These are phyloP conservation scores for Ellobius talpinus DNA, from an alignment of 2,113 vertebrate genomes.

Conservation along the genomic window DNA sequence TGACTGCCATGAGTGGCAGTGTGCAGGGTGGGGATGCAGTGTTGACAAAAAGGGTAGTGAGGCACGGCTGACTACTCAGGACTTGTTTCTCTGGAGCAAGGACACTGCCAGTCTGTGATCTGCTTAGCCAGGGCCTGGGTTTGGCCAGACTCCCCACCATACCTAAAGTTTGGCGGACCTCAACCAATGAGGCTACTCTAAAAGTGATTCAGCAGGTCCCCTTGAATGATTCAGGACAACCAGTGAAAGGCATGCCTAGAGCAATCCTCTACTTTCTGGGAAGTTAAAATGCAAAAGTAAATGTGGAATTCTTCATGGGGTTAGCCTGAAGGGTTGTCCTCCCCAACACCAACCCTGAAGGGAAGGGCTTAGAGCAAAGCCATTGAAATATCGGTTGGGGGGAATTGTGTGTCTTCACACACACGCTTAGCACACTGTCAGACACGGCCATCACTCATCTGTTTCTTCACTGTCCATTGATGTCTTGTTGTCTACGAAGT, in stretches of 20 bases:
- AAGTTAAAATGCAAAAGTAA: neutral
- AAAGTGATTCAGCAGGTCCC: neutral
- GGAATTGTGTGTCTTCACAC: neutral
- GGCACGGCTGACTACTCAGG: neutral
- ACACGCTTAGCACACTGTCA: neutral
- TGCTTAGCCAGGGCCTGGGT: neutral
- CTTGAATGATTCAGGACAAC: neutral
- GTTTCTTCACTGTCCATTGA: neutral
- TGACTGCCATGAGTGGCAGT: rapidly evolving
- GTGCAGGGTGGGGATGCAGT: rapidly evolving
- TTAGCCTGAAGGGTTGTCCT: neutral
- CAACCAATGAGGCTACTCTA: neutral
- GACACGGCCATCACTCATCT: too few relatives aligned
- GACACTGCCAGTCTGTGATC: rapidly evolving
- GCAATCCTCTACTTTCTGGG: neutral
- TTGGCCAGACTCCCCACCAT: neutral
- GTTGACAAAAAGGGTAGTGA: too few relatives aligned
- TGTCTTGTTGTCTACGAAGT: neutral
- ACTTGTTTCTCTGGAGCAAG: neutral
- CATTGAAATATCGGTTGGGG: rapidly evolving
- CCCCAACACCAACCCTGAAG: neutral
- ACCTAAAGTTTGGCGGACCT: neutral
- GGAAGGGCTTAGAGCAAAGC: neutral
- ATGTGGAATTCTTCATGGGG: neutral
- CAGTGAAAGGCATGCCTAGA: neutral